A percentile compares a stretch with the other conserved stretches of the same genome.
phyloP scores from a whole-genome alignment of 2,797 vertebrate species.

The Paramormyrops hopkinsi region DNA sequence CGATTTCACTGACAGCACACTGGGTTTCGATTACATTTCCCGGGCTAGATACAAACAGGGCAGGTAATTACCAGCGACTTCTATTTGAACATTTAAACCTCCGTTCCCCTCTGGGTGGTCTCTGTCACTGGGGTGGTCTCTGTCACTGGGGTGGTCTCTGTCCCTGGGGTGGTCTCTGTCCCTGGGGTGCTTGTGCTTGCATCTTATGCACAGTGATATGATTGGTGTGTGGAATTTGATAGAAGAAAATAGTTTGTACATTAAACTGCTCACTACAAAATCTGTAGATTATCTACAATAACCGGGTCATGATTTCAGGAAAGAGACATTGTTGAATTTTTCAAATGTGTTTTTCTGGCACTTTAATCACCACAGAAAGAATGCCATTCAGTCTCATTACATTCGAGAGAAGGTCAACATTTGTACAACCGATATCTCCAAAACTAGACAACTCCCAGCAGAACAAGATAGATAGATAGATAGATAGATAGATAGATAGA shows the following conservation, averaged over 20 bases:
- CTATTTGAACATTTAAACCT: not conserved
- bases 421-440: not conserved
- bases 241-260: not conserved
- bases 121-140: not conserved
- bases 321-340: not conserved
- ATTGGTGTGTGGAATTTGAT: not conserved
- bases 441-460: not conserved
- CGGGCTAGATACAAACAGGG: not conserved
- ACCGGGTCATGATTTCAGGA: not conserved
- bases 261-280: not conserved
- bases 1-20: too few species aligned
- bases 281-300: not conserved
- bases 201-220: not conserved
- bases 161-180: too few species aligned
- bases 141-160: not conserved
- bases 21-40: not conserved
- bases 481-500: not conserved
- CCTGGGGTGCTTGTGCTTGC: not conserved
- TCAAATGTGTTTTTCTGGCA: not conserved
- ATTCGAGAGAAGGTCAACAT: not conserved
- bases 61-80: not conserved
- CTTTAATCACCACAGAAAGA: not conserved
- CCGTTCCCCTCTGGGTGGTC: not conserved
- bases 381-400: not conserved
- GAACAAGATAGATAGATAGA: not conserved